Base-by-base conservation (phyloP, 23 tunicate genomes). In the Trididemnum nubilum region DNA sequence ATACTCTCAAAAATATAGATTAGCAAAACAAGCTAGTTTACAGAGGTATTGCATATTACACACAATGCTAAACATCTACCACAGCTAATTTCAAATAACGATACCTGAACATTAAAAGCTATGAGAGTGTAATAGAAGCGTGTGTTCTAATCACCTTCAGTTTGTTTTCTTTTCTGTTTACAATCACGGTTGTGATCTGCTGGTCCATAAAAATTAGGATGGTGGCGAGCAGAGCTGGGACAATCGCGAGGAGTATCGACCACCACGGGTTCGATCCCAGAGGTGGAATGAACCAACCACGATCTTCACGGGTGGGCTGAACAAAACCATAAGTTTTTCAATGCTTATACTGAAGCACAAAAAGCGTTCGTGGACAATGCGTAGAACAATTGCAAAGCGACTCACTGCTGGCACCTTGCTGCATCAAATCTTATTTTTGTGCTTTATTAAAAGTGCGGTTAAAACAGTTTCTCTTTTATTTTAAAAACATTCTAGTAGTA, bases 161-260 rank as follows among this genome's bases (percentile, higher is more conserved):
- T 51, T 95, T 95, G 77, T 95, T 95, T 64, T 95, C 99, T 71
- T 86, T 95, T 40, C 99, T 63, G 75, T 95, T 95, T 33, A 95
- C 99, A 38, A 95, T 95, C 44, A 95, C 96, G 15, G 99, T 96
- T 0, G 99, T 95, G 61, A 95, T 95, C 61, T 95, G 99, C 69
- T 95, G 99, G 80, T 95, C 99, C 99, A 95, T 95, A 79, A 95
- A 95, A 5, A 95, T 86, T 3, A 95, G 83, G 58, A 95, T 95
- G 26, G 99, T 90, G 37, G 97, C 96, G 0, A 89, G 88, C 34
- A 90, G 51, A 32, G 96, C 96, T 1, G 95, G 95, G 0, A 82
- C 65, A 9, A 96, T 79, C 5, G 99, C 99, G 57, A 87, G 28
- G 1, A 81, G 87, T 5, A 81, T 69, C 2, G 99, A 82, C 97